phyloP scores from a whole-genome alignment of 2,797 vertebrate genomes.

The Enteromius afrohamiltoni region DNA sequence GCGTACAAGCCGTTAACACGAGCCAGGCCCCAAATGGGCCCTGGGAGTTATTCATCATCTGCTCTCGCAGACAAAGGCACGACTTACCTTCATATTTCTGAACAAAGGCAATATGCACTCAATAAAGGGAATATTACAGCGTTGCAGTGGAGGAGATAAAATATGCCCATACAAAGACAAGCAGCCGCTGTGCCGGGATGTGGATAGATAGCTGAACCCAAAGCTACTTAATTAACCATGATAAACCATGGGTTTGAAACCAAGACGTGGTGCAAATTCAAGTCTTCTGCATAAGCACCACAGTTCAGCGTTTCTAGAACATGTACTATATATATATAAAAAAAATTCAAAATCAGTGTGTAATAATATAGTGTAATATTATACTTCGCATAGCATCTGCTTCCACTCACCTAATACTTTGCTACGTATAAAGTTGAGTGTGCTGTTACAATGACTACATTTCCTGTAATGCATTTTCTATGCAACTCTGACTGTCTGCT shows the following conservation, averaged over 20 bases:
- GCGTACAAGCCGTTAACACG: constrained; percentile 67
- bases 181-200: constrained; percentile 10
- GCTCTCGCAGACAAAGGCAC: constrained; percentile 44
- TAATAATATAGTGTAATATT: neutral
- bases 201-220: constrained; percentile 32
- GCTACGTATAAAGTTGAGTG: neutral
- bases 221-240: constrained; percentile 27
- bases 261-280: neutral
- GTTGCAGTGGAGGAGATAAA: constrained; percentile 50
- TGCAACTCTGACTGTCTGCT: neutral
- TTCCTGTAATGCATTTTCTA: constrained; percentile 13
- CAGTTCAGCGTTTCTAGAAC: neutral
- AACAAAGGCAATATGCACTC: constrained; percentile 61
- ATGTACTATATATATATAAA: neutral
- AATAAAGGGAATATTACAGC: constrained; percentile 63
- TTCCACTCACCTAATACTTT: neutral
- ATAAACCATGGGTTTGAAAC: constrained; percentile 3
- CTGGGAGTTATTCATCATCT: constrained; percentile 61
- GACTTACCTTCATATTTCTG: constrained; percentile 60
- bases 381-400: neutral
- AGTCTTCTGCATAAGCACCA: neutral
- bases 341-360: too few relatives aligned
- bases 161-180: constrained; percentile 49
- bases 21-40: constrained; percentile 52
- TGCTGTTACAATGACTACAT: neutral